Evolutionary conservation across 1,140 invertebrate genomes (phyloP), one percentile per base, ranked within the genome.

Genomic region (Heliconius himera): DNA sequence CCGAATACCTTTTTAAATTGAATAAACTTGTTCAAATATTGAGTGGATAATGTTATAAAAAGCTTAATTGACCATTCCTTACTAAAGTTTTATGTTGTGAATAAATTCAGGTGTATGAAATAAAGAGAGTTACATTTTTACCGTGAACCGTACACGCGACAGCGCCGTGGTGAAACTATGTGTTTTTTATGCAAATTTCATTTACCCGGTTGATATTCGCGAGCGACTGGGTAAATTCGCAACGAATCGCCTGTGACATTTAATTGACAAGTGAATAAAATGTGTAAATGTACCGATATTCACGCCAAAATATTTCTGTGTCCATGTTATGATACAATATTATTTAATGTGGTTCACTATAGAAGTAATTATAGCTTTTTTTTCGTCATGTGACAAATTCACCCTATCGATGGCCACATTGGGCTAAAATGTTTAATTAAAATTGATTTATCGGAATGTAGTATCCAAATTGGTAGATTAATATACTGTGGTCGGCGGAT

Each of bases 111-210:
- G 80, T 78, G 77, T 78, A 81, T 81, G 78, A 81, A 81, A 78
- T 74, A 81, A 77, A 81, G 77, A 81, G 76, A 78, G 80, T 81
- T 72, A 81, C 80, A 78, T 76, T 78, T 81, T 78, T 36, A 81
- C 75, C 76, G 60, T 49, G 76, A 74, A 66, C 78, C 73, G 70
- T 84, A 78, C 73, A 79, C 80, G 72, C 81, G 83, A 82, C 85
- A 90, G 81, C 76, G 73, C 81, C 81, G 78, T 36, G 76, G 79
- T 82, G 71, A 81, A 84, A 85, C 84, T 88, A 88, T 86, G 86
- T 88, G 84, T 93, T 91, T 93, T 94, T 90, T 90, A 93, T 93
- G 91, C 85, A 93, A 91, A 93, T 93, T 90, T 88, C 91, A 91
- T 91, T 91, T 89, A 88, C 83, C 82, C 86, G 82, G 88, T 88